Conservation (phyloP, 2,888 invertebrate genomes). For the Melanostoma mellinum region DNA sequence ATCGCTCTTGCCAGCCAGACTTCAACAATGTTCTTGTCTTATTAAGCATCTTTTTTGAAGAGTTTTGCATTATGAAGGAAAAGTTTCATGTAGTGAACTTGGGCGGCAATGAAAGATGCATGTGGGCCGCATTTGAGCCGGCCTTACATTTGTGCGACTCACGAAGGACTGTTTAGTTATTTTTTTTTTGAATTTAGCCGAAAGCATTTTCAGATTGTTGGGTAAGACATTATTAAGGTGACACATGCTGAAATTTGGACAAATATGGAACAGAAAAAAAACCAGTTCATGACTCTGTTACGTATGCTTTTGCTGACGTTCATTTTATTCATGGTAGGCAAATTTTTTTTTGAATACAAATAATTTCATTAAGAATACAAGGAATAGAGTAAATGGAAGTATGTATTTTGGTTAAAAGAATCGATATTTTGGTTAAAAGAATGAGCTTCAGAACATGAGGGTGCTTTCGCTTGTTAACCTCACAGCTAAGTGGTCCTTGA, state of each 20-base stretch:
- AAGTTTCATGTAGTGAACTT: constrained; percentile 44
- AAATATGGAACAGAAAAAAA: neutral
- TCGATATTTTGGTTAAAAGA: no score
- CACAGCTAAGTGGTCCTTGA: no score
- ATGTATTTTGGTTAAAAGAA: no score
- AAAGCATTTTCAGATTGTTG: constrained; percentile 11
- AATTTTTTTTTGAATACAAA: no score
- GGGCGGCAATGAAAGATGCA: constrained; percentile 13
- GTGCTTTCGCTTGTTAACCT: no score
- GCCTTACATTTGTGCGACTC: neutral
- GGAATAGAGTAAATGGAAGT: no score
- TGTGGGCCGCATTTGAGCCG: constrained; percentile 30
- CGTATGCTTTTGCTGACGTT: neutral
- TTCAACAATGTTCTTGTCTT: neutral
- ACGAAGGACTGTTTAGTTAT: constrained; percentile 1
- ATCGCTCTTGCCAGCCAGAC: neutral
- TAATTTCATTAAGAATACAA: no score
- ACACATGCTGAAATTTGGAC: neutral
- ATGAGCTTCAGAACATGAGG: no score
- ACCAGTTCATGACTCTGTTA: neutral
- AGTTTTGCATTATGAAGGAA: constrained; percentile 8
- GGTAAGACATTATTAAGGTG: neutral
- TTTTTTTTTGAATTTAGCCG: neutral
- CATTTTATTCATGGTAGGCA: no score
- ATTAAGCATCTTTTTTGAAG: constrained; percentile 31